Evolutionary conservation across 1,140 invertebrate genomes (phyloP).

Genomic region (Papilio glaucus): DNA sequence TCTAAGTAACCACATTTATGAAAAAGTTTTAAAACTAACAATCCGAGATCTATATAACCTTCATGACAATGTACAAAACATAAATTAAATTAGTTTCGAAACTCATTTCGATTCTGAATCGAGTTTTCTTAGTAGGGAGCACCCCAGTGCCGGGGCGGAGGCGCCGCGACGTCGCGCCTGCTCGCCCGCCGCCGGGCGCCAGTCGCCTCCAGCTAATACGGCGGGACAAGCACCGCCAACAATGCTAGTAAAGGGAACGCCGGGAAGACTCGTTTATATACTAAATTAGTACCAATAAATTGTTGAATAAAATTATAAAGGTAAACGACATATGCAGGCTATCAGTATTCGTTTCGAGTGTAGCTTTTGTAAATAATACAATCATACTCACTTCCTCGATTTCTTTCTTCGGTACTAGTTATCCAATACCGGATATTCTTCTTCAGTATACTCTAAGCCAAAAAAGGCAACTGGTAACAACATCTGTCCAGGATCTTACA

Average conservation of each 20-base stretch:
- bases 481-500: too few relatives aligned
- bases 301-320: background rate
- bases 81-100: background rate
- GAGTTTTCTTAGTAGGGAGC: constrained; percentile 50
- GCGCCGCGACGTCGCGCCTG: constrained; percentile 66
- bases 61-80: too few relatives aligned
- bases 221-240: constrained; percentile 11
- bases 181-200: constrained; percentile 52
- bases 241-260: background rate
- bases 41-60: too few relatives aligned
- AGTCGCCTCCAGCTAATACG: constrained; percentile 43
- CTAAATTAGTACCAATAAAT: constrained; percentile 19
- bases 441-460: too few relatives aligned
- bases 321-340: background rate
- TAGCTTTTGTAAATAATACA: background rate
- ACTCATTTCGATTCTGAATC: constrained; percentile 4
- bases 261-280: constrained; percentile 7
- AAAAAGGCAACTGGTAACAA: too few relatives aligned
- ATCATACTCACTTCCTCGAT: too few relatives aligned
- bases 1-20: too few relatives aligned
- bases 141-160: constrained; percentile 51
- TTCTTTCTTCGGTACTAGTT: too few relatives aligned
- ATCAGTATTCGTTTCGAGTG: background rate
- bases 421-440: too few relatives aligned
- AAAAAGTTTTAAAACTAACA: too few relatives aligned